phyloP scores from a whole-genome alignment of 2,797 vertebrate species.

The Tangara arthus region DNA sequence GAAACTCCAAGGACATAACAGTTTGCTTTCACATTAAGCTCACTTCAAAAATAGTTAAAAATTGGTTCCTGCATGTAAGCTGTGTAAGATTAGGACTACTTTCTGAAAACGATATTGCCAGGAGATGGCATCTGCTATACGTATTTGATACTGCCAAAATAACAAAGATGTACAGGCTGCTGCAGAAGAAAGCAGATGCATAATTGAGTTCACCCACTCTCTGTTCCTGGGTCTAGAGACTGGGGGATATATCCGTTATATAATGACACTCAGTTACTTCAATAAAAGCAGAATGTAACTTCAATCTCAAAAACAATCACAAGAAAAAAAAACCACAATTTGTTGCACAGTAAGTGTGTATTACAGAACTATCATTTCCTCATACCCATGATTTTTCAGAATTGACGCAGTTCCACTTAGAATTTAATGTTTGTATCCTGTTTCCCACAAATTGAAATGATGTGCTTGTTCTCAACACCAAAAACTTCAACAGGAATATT shows the following conservation, averaged over 20 bases:
- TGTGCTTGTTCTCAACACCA: background rate
- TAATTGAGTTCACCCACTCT: background rate
- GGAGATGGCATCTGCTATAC: conserved; percentile 71
- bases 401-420: background rate
- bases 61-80: background rate
- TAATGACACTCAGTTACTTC: background rate
- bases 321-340: background rate
- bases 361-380: background rate
- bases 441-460: background rate
- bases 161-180: background rate
- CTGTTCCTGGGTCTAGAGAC: background rate
- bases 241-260: background rate
- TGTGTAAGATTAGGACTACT: background rate
- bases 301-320: background rate
- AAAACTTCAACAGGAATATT: background rate
- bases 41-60: background rate
- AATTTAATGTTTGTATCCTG: background rate
- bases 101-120: conserved; percentile 21
- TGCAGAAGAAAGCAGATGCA: background rate
- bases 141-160: background rate
- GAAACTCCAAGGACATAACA: background rate
- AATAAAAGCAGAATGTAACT: background rate
- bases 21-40: background rate
- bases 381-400: background rate
- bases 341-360: background rate